Evolutionary conservation across 2,797 vertebrate genomes (phyloP), one percentile per base, ranked within the genome.

Genomic region (Falco naumanni): DNA sequence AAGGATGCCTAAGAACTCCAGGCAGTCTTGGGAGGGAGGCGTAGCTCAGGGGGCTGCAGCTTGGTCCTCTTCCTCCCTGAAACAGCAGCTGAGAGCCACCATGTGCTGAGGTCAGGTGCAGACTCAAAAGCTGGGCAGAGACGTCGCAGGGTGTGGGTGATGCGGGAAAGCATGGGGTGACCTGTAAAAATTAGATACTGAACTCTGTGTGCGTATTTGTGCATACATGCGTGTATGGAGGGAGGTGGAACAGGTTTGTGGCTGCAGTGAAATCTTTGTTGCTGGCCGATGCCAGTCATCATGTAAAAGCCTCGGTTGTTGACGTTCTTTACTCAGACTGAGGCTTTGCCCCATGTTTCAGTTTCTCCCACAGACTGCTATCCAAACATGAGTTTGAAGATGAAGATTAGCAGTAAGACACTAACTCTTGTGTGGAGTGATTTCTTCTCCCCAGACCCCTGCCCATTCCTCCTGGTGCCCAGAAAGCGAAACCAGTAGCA

Each of bases 211-310:
- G 64, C 4, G 1, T 56, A 3, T 90, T 51, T 75, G 76, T 72
- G 69, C 47, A 12, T 37, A 13, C 2, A 2, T 18, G 22, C 72
- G 50, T 26, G 17, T 28, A 17, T 12, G 33, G 74, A 83, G 54
- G 5, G 50, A 90, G 75, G 81, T 77, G 71, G 90, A 96, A 89
- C 95, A 90, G 81, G 93, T 93, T 95, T 95, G 92, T 92, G 93
- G 89, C 90, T 93, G 74, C 74, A 88, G 43, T 43, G 70, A 93
- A 92, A 61, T 31, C 87, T 94, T 84, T 81, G 56, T 87, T 3
- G 0, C 70, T 66, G 86, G 78, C 90, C 89, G 84, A 29, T 21
- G 47, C 70, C 86, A 88, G 84, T 4, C 45, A 39, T 59, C 3
- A 2, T 45, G 68, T 24, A 70, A 87, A 84, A 94, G 57, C 86